phyloP scores from a whole-genome alignment of 2,113 vertebrate species.

The Benitochromis conjunctus region DNA sequence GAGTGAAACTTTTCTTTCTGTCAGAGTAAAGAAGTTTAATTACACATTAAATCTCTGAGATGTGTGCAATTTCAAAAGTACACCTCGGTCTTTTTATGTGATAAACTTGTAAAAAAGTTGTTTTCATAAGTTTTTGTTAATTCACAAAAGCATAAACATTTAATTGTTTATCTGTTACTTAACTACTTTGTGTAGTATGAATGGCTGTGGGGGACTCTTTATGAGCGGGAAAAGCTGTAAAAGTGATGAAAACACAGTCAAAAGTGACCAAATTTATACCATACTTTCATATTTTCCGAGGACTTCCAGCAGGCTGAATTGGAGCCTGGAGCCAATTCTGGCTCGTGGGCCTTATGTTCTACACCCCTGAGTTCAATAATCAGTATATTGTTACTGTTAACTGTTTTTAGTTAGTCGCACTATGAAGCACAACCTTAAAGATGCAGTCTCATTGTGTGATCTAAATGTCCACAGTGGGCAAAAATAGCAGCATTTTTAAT shows the following conservation, averaged over 20 bases:
- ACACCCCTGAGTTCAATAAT: background rate
- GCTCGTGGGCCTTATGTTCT: background rate
- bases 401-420: background rate
- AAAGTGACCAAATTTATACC: background rate
- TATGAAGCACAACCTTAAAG: background rate
- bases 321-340: background rate
- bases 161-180: background rate
- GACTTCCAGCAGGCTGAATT: background rate
- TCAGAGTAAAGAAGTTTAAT: background rate
- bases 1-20: background rate
- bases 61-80: background rate
- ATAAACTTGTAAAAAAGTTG: background rate
- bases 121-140: background rate
- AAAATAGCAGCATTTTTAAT: background rate
- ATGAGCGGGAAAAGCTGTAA: background rate
- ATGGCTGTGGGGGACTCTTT: background rate
- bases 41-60: background rate
- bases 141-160: accelerated
- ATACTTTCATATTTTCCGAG: background rate
- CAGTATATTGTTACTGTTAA: background rate
- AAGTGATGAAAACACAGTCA: background rate
- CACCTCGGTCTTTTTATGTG: background rate
- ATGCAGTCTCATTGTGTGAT: too few species aligned
- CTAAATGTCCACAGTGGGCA: background rate
- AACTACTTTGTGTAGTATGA: background rate